phyloP scores from a whole-genome alignment of 2,888 invertebrate species.

The Cantharis rufa region DNA sequence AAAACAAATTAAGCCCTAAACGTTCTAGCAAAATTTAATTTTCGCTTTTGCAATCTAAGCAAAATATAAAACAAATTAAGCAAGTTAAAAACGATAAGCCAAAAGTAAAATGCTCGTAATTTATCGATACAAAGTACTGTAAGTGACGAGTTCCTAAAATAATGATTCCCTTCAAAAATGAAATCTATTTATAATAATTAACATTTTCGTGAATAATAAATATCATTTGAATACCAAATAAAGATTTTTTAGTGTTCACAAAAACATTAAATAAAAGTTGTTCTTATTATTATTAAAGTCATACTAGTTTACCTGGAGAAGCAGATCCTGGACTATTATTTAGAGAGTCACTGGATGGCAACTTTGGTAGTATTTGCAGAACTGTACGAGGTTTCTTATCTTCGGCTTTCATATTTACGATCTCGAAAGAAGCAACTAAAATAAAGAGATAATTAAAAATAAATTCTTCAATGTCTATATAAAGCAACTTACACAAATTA shows the following conservation, averaged over 20 bases:
- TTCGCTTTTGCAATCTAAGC: neutral
- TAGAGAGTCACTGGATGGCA: slow-evolving; percentile 63
- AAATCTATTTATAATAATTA: neutral
- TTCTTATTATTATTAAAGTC: neutral
- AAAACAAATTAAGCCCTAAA: neutral
- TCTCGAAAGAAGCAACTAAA: neutral
- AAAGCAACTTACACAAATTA: neutral
- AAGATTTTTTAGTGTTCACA: neutral
- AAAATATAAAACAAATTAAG: neutral
- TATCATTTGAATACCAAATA: neutral
- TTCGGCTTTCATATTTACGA: slow-evolving; percentile 37
- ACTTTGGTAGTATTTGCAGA: slow-evolving; percentile 58
- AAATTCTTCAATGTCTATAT: neutral
- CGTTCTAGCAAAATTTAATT: neutral
- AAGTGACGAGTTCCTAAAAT: neutral
- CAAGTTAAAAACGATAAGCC: neutral
- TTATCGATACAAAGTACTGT: neutral
- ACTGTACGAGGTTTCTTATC: slow-evolving; percentile 47
- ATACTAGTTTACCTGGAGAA: slow-evolving; percentile 58
- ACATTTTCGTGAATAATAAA: neutral
- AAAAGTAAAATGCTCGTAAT: neutral
- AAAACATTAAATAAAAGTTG: neutral
- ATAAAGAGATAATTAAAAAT: neutral
- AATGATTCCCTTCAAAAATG: neutral
- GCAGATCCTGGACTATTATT: slow-evolving; percentile 63